These are phyloP conservation scores for Lacerta bilineata DNA, from an alignment of 2,797 vertebrate species.

Conservation along the genomic window DNA sequence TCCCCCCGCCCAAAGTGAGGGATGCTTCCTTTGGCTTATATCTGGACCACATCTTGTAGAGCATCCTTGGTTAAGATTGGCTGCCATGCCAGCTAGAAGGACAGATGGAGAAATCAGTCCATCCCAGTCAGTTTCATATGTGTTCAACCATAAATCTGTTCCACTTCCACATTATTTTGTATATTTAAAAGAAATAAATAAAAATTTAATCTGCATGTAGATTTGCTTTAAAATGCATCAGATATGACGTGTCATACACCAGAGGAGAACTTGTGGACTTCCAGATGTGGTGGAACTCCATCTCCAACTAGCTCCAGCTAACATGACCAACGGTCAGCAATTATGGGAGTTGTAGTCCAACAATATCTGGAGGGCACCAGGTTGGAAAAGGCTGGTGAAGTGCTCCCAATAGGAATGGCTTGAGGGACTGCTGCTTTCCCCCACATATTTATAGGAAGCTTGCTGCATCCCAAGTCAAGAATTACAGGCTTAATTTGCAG, in stretches of 20 bases:
- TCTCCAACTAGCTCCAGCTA: too few species aligned
- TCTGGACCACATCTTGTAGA: not conserved
- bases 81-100: not conserved
- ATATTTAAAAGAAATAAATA: too few species aligned
- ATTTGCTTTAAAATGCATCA: too few species aligned
- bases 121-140: not conserved
- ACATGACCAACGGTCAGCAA: too few species aligned
- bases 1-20: too few species aligned
- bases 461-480: slow-evolving; percentile 21
- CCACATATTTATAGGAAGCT: slow-evolving; percentile 14
- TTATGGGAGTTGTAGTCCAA: too few species aligned
- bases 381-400: not conserved
- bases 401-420: not conserved
- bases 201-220: too few species aligned
- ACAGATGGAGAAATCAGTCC: not conserved
- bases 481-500: slow-evolving; percentile 43
- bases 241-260: not conserved
- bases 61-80: not conserved
- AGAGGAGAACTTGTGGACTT: too few species aligned
- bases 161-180: too few species aligned
- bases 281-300: too few species aligned
- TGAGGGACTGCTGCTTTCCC: not conserved
- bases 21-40: too few species aligned
- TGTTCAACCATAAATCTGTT: not conserved
- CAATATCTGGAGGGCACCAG: too few species aligned